These are phyloP conservation scores for Drosophila multiciliata DNA, from an alignment of 2,888 invertebrate genomes.

Conservation along the genomic window DNA sequence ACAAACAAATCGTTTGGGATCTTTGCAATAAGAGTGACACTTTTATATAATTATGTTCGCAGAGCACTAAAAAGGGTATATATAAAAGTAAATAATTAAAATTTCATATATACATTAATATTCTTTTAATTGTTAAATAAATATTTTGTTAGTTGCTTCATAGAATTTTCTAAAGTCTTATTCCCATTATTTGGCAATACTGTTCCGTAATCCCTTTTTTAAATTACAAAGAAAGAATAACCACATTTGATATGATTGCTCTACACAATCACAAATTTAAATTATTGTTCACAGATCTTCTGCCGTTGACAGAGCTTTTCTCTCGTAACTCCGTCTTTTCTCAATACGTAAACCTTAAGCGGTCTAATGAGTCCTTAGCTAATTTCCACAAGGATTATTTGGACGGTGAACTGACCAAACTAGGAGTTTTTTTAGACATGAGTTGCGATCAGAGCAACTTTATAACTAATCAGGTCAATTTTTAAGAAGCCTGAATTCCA, in stretches of 20 bases:
- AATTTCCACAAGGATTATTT: conserved; percentile 61
- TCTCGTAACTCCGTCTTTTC: conserved; percentile 46
- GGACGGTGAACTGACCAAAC: conserved; percentile 49
- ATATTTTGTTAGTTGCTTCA: too few species aligned
- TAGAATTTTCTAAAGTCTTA: neutral
- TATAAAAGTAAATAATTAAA: too few species aligned
- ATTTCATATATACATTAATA: neutral
- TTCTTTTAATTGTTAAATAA: neutral
- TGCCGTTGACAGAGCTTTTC: conserved; percentile 45
- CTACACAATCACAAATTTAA: neutral
- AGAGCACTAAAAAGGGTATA: neutral
- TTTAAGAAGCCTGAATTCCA: neutral
- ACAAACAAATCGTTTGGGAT: neutral
- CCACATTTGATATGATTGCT: neutral
- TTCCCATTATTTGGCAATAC: neutral
- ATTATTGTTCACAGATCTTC: conserved; percentile 48
- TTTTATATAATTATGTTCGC: neutral
- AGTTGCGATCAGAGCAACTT: conserved; percentile 60
- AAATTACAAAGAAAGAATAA: neutral
- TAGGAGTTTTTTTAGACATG: conserved; percentile 80
- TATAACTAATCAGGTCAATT: conserved; percentile 72
- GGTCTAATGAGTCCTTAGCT: conserved; percentile 9
- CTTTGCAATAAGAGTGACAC: neutral
- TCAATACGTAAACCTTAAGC: conserved; percentile 65
- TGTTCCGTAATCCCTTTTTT: neutral